phyloP scores from a whole-genome alignment of 2,797 vertebrate species.

The Tinamus major region DNA sequence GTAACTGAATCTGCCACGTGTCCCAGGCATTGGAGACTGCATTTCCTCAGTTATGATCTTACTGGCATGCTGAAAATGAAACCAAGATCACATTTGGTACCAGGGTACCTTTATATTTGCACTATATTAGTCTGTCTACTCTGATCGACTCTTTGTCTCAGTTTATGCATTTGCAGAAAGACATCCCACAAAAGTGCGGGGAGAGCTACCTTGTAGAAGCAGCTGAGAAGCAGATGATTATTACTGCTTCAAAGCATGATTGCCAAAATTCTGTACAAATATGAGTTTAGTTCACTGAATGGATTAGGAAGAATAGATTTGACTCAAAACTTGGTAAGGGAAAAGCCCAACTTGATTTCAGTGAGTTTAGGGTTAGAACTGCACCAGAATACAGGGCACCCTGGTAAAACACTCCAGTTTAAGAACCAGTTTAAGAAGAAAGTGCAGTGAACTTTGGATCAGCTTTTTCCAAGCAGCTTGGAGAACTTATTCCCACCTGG shows the following conservation, averaged over 20 bases:
- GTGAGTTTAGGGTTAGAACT: background rate
- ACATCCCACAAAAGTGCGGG: background rate
- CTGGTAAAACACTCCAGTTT: background rate
- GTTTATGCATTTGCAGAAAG: background rate
- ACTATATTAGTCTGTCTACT: background rate
- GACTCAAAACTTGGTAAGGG: background rate
- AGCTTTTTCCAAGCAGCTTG: conserved; percentile 51
- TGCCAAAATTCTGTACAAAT: background rate
- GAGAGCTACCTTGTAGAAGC: background rate
- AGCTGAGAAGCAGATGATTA: background rate
- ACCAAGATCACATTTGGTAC: background rate
- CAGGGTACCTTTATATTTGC: background rate
- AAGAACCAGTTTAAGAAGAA: background rate
- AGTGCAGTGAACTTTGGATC: background rate
- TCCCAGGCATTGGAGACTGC: background rate
- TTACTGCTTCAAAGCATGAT: background rate
- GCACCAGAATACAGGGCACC: background rate
- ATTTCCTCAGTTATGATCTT: background rate
- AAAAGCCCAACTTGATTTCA: background rate
- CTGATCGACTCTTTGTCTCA: background rate
- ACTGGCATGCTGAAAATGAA: background rate
- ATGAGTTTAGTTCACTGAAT: background rate
- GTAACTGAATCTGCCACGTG: background rate
- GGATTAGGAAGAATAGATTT: background rate
- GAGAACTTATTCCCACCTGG: conserved; percentile 67